phyloP scores from a whole-genome alignment of 2,888 invertebrate species.

The Folsomia candida region DNA sequence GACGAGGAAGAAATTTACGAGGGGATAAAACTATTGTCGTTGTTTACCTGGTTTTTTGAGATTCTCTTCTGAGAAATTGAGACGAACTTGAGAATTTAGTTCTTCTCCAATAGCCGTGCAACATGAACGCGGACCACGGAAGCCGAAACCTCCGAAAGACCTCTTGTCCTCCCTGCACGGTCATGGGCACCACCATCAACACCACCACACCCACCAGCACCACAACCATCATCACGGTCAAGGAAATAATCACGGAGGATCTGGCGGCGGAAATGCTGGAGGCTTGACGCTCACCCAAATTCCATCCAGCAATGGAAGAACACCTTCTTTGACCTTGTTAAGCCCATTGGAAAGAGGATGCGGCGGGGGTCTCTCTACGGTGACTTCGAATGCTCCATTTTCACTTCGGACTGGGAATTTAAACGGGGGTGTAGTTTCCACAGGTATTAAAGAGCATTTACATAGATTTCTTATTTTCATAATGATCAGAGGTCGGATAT shows the following conservation, averaged over 20 bases:
- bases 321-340: constrained; percentile 16
- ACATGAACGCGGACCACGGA: constrained; percentile 92
- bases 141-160: constrained; percentile 70
- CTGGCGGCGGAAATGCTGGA: constrained; percentile 22
- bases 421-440: constrained; percentile 54
- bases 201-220: constrained; percentile 38
- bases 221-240: constrained; percentile 52
- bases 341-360: constrained; percentile 22
- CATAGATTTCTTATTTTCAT: no score
- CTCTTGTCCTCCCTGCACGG: constrained; percentile 39
- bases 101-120: constrained; percentile 72
- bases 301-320: constrained; percentile 11
- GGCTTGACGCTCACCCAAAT: constrained; percentile 25
- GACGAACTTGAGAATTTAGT: background rate
- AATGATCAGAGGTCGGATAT: no score
- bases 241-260: constrained; percentile 21
- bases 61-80: background rate
- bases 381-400: background rate
- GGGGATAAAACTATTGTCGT: no score
- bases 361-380: no score
- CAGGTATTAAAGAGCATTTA: no score
- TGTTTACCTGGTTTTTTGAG: no score
- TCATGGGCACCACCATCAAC: constrained; percentile 52
- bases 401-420: constrained; percentile 45
- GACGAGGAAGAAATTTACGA: no score